phyloP scores from a whole-genome alignment of 2,113 vertebrate species.

The Scomber japonicus region DNA sequence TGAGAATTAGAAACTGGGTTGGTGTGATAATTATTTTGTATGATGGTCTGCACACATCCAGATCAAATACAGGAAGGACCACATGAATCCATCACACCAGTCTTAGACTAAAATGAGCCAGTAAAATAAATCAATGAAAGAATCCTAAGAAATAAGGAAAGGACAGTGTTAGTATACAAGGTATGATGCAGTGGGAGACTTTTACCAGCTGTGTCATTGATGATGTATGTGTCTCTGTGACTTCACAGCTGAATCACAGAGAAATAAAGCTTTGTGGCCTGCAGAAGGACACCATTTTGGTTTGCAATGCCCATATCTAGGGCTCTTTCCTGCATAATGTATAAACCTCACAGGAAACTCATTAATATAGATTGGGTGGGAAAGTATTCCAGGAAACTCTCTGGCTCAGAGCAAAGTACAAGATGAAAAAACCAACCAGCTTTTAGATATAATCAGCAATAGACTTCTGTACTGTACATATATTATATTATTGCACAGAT shows the following conservation, averaged over 20 bases:
- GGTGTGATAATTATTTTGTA: conserved; percentile 31
- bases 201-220: conserved; percentile 48
- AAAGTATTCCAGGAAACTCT: conserved; percentile 58
- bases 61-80: neutral
- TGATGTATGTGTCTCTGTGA: conserved; percentile 14
- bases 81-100: neutral
- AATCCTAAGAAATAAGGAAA: neutral
- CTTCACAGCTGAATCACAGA: conserved; percentile 37
- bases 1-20: conserved; percentile 67
- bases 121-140: conserved; percentile 6
- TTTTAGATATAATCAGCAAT: neutral
- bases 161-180: neutral
- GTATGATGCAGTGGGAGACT: conserved; percentile 2
- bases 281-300: conserved; percentile 30
- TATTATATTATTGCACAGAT: conserved; percentile 2
- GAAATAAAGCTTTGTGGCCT: conserved; percentile 16
- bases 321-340: conserved; percentile 57
- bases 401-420: conserved; percentile 26
- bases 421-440: conserved; percentile 26
- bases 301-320: conserved; percentile 24
- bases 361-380: conserved; percentile 64
- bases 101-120: neutral
- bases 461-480: conserved; percentile 12
- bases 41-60: conserved; percentile 9
- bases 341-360: conserved; percentile 52